Evolutionary conservation across 2,113 vertebrate species (phyloP).

Genomic region (Chloroceryle aenea): DNA sequence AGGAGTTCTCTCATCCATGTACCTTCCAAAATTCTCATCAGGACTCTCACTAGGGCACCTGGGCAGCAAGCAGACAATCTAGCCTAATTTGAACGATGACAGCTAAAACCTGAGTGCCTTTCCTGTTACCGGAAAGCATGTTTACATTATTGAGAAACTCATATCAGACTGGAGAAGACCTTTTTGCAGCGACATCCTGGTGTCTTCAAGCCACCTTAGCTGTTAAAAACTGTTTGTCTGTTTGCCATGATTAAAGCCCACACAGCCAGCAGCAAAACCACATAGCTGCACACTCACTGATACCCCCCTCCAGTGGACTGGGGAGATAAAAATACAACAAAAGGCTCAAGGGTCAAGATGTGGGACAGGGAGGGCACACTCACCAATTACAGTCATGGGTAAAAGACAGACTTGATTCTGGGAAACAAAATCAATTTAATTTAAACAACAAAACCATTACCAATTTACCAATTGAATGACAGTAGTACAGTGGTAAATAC

Average conservation of each 20-base stretch:
- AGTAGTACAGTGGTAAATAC: neutral
- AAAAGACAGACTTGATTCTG: neutral
- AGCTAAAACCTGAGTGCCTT: neutral
- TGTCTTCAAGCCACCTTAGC: accelerated
- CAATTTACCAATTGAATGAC: neutral
- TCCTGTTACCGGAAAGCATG: neutral
- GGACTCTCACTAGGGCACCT: neutral
- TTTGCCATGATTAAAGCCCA: neutral
- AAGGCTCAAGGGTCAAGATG: neutral
- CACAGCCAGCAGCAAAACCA: neutral
- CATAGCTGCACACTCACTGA: neutral
- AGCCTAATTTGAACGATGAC: neutral
- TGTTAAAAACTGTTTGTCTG: neutral
- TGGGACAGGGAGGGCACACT: neutral
- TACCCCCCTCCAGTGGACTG: neutral
- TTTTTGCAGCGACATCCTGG: neutral
- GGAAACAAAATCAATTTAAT: neutral
- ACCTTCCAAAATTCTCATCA: neutral
- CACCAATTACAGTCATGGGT: neutral
- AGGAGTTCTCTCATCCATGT: neutral
- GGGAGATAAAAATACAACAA: neutral
- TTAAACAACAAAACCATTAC: neutral
- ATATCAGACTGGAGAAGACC: neutral
- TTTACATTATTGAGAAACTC: neutral
- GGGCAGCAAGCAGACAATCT: neutral